Base-by-base conservation (phyloP, 2,888 invertebrate species). In the Dromius quadrimaculatus region DNA sequence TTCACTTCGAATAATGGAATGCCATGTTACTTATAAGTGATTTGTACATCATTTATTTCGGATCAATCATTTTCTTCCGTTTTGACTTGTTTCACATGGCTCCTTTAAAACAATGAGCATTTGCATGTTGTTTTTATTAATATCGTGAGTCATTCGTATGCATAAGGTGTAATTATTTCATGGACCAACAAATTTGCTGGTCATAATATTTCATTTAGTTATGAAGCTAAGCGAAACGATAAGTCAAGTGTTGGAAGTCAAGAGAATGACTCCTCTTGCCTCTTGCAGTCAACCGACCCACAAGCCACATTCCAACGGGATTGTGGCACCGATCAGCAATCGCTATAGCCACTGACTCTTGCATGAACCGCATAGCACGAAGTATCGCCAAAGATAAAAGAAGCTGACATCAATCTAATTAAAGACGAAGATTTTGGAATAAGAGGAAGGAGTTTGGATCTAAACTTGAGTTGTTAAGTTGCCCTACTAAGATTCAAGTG, bases 261-360 rank as follows among this genome's bases (percentile, higher is more conserved):
- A 15, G 15, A 8, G n/a, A 15, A n/a, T 13, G 11, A 2, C 47
- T 11, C 11, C 80, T 80, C 82, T 32, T 15, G 36, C 65, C 38
- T 65, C 50, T 50, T 34, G 28, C 15, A 5, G 1, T 8, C 43
- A 22, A 41, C 32, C 59, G 36, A 45, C 74, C 74, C 75, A 72
- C 72, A 72, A 76, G 78, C 77, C 72, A 76, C 76, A 81, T 81
- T 82, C 79, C 83, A 85, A 85, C 85, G 85, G 85, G 85, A 84
- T 82, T 79, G 78, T 80, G 84, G 80, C 84, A 84, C 84, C 84
- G 79, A 83, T 84, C 77, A 75, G 73, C 74, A 66, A 70, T 71
- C 59, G 43, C 54, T 57, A 75, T n/a, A n/a, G n/a, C n/a, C n/a
- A n/a, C n/a, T n/a, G 73, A 72, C 71, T 73, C 72, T 71, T 66